Percentiles rank a stretch among this genome's conserved stretches.
Evolutionary conservation across 37 sponge, comb jelly and placozoan genomes (phyloP).

Genomic region (Amphimedon queenslandica): DNA sequence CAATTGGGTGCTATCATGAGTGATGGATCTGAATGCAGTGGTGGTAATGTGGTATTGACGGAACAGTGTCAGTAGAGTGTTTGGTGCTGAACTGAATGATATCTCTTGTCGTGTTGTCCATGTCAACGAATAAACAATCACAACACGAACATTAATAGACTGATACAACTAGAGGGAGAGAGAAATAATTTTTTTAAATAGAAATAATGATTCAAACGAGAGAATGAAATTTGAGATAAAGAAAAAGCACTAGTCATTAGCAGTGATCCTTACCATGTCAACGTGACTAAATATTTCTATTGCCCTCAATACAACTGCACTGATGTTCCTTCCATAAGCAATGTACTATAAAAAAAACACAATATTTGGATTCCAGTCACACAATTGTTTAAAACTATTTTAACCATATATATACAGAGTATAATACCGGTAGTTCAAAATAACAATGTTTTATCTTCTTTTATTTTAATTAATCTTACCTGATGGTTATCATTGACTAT

Average conservation of each 20-base stretch:
- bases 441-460: no score
- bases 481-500: constrained; percentile 32
- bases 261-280: constrained; percentile 63
- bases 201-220: background rate
- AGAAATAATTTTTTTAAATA: background rate
- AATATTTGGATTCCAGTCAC: no score
- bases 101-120: constrained; percentile 53
- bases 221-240: background rate
- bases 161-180: constrained; percentile 24
- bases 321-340: background rate
- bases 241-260: no score
- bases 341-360: constrained; percentile 7
- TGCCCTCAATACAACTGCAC: constrained; percentile 20
- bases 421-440: no score
- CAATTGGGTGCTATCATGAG: constrained; percentile 45
- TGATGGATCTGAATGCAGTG: background rate
- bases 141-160: constrained; percentile 37
- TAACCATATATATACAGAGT: no score
- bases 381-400: no score
- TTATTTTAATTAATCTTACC: background rate
- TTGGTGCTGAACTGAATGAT: constrained; percentile 18
- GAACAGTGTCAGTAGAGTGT: constrained; percentile 25
- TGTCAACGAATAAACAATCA: constrained; percentile 46
- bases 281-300: constrained; percentile 35
- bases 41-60: constrained; percentile 7